These are phyloP conservation scores for Solenopsis fugax DNA, from an alignment of 1,140 invertebrate species.

Conservation along the genomic window DNA sequence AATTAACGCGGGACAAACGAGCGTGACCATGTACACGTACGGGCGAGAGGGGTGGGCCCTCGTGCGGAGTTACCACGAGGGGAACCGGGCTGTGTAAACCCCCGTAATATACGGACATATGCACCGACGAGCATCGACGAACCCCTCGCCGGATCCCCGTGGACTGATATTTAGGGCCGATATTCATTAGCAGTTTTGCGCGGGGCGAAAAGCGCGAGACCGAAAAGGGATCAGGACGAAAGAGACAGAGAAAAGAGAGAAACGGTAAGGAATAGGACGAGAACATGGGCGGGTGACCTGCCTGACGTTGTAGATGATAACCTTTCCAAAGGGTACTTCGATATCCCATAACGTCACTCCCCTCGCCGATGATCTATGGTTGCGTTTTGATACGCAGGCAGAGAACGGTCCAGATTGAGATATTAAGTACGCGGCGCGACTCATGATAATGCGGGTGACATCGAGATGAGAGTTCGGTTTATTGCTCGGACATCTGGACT, in stretches of 20 bases:
- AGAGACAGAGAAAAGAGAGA: slow-evolving; percentile 14
- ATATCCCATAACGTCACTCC: slow-evolving; percentile 68
- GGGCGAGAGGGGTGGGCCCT: slow-evolving; percentile 54
- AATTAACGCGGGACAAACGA: slow-evolving; percentile 85
- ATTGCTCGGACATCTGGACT: slow-evolving; percentile 49
- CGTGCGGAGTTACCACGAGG: slow-evolving; percentile 70
- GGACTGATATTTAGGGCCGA: slow-evolving; percentile 87
- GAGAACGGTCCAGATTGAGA: slow-evolving; percentile 74
- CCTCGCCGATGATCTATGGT: slow-evolving; percentile 71
- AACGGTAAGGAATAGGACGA: slow-evolving; percentile 29
- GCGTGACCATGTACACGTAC: slow-evolving; percentile 81
- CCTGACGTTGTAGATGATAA: slow-evolving; percentile 73
- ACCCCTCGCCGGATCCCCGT: slow-evolving; percentile 78
- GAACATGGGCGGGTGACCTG: slow-evolving; percentile 46
- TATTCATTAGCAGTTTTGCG: slow-evolving; percentile 86
- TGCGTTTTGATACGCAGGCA: slow-evolving; percentile 66
- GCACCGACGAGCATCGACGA: slow-evolving; percentile 73
- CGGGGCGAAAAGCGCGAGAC: slow-evolving; percentile 79
- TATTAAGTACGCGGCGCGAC: slow-evolving; percentile 30
- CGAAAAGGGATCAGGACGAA: slow-evolving; percentile 33
- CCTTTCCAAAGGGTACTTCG: slow-evolving; percentile 72
- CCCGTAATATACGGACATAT: slow-evolving; percentile 84
- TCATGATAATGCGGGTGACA: slow-evolving; percentile 62
- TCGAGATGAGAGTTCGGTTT: slow-evolving; percentile 39
- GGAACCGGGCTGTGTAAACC: slow-evolving; percentile 82